phyloP scores from a whole-genome alignment of 2,888 invertebrate species.

The Volucella zonaria region DNA sequence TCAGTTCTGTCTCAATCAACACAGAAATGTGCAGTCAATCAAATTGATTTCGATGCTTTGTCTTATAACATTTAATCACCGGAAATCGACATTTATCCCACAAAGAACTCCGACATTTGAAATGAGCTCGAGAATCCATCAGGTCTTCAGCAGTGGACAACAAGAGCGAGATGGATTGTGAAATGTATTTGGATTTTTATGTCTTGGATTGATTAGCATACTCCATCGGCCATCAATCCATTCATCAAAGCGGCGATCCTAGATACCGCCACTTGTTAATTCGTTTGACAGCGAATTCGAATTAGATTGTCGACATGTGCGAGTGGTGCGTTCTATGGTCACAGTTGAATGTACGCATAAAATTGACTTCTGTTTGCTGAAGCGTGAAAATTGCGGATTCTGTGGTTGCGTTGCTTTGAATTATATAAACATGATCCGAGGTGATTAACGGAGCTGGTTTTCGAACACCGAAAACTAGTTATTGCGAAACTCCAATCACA shows the following conservation, averaged over 20 bases:
- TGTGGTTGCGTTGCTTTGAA: not conserved
- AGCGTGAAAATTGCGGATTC: slow-evolving; percentile 61
- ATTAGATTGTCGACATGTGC: slow-evolving; percentile 53
- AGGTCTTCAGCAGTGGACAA: too few relatives aligned
- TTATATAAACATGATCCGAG: slow-evolving; percentile 15
- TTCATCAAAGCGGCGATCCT: slow-evolving; percentile 51
- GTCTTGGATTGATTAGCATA: slow-evolving; percentile 50
- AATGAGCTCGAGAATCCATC: not conserved
- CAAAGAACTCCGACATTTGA: slow-evolving; percentile 26
- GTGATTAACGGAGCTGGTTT: slow-evolving; percentile 33
- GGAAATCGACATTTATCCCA: slow-evolving; percentile 40
- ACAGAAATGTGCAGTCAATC: not conserved
- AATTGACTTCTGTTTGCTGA: slow-evolving; percentile 52
- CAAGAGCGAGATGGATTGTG: too few relatives aligned
- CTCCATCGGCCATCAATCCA: not conserved
- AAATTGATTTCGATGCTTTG: not conserved
- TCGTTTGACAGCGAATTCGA: slow-evolving; percentile 3
- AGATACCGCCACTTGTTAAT: slow-evolving; percentile 62
- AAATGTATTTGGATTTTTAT: too few relatives aligned
- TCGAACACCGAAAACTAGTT: slow-evolving; percentile 2
- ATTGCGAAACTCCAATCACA: not conserved
- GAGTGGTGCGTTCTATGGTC: slow-evolving; percentile 41
- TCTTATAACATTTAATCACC: slow-evolving; percentile 12
- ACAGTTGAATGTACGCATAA: slow-evolving; percentile 67
- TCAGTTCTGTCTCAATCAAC: too few relatives aligned